These are phyloP conservation scores for Aphyosemion australe DNA, from an alignment of 2,113 vertebrate species.

Conservation along the genomic window DNA sequence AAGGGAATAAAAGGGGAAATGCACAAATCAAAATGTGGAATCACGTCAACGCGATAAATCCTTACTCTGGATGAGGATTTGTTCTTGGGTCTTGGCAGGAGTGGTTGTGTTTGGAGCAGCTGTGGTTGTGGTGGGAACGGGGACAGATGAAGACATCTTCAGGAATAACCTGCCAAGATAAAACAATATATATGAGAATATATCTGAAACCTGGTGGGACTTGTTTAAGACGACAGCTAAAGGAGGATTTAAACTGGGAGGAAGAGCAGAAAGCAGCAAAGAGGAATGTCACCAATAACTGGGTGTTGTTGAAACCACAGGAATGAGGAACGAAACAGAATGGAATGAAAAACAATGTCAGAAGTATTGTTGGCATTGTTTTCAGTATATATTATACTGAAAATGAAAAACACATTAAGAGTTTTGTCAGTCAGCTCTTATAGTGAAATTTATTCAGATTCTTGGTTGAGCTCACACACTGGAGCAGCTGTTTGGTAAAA, in stretches of 20 bases:
- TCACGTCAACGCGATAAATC: too few species aligned
- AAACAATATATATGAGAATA: too few species aligned
- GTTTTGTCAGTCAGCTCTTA: too few species aligned
- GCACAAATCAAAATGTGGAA: background rate
- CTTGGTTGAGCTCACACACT: too few species aligned
- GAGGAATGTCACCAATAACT: background rate
- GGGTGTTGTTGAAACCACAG: conserved; percentile 9
- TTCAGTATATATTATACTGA: too few species aligned
- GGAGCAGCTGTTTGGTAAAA: too few species aligned
- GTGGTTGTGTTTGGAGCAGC: conserved; percentile 46
- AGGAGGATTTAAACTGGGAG: background rate
- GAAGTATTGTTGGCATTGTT: too few species aligned
- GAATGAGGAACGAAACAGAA: background rate
- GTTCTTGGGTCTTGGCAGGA: conserved; percentile 72
- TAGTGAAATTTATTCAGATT: too few species aligned
- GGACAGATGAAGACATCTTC: conserved; percentile 75
- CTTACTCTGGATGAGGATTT: conserved; percentile 83
- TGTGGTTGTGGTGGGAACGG: conserved; percentile 59
- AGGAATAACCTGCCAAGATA: conserved; percentile 60
- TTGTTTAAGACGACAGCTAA: background rate
- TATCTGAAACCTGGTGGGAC: too few species aligned
- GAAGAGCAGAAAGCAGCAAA: background rate
- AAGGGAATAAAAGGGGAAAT: background rate
- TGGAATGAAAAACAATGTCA: too few species aligned
- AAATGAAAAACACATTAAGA: too few species aligned